Evolutionary conservation across 2,113 vertebrate genomes (phyloP), one percentile per base, ranked within the genome.

Genomic region (Psilopogon haemacephalus): DNA sequence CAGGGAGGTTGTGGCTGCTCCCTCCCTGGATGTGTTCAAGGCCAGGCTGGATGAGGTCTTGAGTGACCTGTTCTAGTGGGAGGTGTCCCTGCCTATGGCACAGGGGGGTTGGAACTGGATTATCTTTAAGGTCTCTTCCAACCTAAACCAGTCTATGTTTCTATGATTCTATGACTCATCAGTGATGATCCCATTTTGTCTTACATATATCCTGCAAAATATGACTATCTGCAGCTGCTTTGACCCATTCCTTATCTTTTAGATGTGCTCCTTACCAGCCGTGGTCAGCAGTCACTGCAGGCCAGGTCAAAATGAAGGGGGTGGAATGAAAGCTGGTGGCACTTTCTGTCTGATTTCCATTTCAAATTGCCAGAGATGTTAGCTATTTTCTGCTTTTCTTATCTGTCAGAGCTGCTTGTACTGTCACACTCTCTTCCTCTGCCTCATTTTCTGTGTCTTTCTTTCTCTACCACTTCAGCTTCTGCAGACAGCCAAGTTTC

Each of bases 131-230:
- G n/a, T n/a, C n/a, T n/a, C n/a, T n/a, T n/a, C n/a, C n/a, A n/a
- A n/a, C n/a, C n/a, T n/a, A n/a, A n/a, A n/a, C n/a, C n/a, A n/a
- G n/a, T n/a, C n/a, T n/a, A n/a, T n/a, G n/a, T n/a, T n/a, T n/a
- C n/a, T n/a, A n/a, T n/a, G n/a, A n/a, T n/a, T n/a, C n/a, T n/a
- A n/a, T n/a, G 28, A 27, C 46, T 35, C 7, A 26, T 8, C 32
- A 58, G 26, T 1, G 1, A 23, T 27, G 20, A 12, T 15, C 32
- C 2, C 0, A 1, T 72, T 72, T 78, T 46, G 4, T 35, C 37
- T 78, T 60, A 17, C 18, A 26, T 1, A 0, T 44, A 42, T 21
- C 11, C n/a, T 92, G 35, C 17, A 71, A 48, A 69, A 62, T 13
- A 42, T 2, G 1, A 46, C 58, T 37, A 35, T n/a, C 1, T 55